Percentiles rank a stretch among this genome's conserved stretches.
These are phyloP conservation scores for Drosophila paucipuncta DNA, from an alignment of 2,888 invertebrate genomes.

Conservation along the genomic window DNA sequence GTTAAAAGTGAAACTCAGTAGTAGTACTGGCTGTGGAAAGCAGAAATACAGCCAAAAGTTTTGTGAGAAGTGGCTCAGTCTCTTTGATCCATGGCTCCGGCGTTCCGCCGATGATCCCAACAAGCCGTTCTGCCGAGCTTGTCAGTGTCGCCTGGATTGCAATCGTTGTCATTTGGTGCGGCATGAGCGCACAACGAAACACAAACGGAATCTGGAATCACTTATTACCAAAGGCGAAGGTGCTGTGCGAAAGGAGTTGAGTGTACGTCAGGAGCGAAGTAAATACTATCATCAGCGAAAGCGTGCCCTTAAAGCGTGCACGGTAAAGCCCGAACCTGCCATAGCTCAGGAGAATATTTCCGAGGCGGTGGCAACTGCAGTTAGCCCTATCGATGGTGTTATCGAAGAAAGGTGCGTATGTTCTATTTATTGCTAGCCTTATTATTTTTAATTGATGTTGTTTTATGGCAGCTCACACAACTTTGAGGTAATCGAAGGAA, in stretches of 20 bases:
- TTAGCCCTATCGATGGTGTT: slow-evolving; percentile 7
- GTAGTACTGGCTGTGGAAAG: slow-evolving; percentile 50
- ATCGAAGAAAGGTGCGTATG: slow-evolving; percentile 49
- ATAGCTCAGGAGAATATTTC: slow-evolving; percentile 6
- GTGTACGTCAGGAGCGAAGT: slow-evolving; percentile 80
- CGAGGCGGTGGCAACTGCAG: slow-evolving; percentile 31
- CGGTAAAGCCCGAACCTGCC: slow-evolving; percentile 17
- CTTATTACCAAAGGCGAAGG: slow-evolving; percentile 79
- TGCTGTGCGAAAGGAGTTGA: slow-evolving; percentile 74
- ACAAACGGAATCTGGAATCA: slow-evolving; percentile 79
- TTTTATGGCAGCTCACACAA: slow-evolving; percentile 23
- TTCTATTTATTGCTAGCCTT: neutral
- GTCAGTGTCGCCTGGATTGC: slow-evolving; percentile 82
- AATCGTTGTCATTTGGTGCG: slow-evolving; percentile 83
- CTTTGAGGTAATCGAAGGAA: slow-evolving; percentile 17
- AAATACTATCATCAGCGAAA: slow-evolving; percentile 81
- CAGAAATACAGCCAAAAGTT: slow-evolving; percentile 82
- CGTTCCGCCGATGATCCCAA: slow-evolving; percentile 77
- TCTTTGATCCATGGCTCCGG: slow-evolving; percentile 82
- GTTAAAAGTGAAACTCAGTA: slow-evolving; percentile 61
- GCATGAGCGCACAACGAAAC: slow-evolving; percentile 82
- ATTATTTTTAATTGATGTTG: neutral
- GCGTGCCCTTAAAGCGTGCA: slow-evolving; percentile 27
- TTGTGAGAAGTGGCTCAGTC: slow-evolving; percentile 82
- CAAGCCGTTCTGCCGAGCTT: slow-evolving; percentile 83